Percentiles rank a stretch among this genome's conserved stretches.
These are phyloP conservation scores for Megalonaias nervosa DNA, from an alignment of 1,140 invertebrate species.

Conservation along the genomic window DNA sequence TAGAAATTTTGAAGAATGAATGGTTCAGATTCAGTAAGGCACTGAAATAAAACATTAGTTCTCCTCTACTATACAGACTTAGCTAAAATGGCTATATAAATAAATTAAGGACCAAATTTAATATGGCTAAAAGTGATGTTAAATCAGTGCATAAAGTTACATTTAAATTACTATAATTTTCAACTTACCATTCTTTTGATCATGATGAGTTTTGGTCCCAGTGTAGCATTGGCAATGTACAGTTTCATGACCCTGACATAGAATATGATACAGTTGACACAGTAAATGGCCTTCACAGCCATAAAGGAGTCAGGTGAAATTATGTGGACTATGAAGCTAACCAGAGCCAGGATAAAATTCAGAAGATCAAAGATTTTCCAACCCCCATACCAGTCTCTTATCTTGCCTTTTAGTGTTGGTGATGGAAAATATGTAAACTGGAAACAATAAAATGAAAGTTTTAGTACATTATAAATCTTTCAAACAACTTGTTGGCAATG, in stretches of 20 bases:
- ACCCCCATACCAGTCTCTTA: constrained; percentile 60
- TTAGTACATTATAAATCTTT: too few relatives aligned
- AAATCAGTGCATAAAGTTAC: neutral
- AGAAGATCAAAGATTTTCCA: constrained; percentile 59
- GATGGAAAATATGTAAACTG: constrained; percentile 58
- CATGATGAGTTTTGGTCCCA: constrained; percentile 73
- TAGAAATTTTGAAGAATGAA: too few relatives aligned
- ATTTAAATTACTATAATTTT: neutral
- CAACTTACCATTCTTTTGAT: constrained; percentile 71
- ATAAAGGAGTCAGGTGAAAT: constrained; percentile 29
- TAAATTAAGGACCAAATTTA: too few relatives aligned
- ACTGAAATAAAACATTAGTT: too few relatives aligned
- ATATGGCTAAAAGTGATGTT: neutral
- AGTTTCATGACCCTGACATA: constrained; percentile 64
- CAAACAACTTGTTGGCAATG: too few relatives aligned
- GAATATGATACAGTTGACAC: constrained; percentile 62
- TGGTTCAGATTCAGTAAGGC: too few relatives aligned
- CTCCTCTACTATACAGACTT: too few relatives aligned
- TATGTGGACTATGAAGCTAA: constrained; percentile 51
- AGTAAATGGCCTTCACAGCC: constrained; percentile 57
- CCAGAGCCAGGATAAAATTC: constrained; percentile 59
- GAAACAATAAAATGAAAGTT: constrained; percentile 1
- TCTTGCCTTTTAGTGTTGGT: constrained; percentile 49
- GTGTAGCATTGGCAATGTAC: constrained; percentile 60
- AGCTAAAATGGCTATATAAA: too few relatives aligned